Conservation (phyloP, 2,797 vertebrate species). For the Phalloptychus januarius region DNA sequence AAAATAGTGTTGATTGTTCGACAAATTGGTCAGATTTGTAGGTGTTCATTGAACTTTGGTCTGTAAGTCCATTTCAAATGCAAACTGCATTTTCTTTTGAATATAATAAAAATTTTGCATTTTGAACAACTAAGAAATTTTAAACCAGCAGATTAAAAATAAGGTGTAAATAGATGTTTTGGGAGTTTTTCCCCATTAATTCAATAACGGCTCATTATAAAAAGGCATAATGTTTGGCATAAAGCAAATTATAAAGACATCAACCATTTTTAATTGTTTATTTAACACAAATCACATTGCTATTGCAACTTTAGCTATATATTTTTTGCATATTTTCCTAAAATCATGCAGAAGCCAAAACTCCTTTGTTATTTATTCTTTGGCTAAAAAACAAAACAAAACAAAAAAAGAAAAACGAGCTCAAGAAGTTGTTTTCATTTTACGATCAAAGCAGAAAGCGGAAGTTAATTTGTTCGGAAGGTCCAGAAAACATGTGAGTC, state of each 20-base stretch:
- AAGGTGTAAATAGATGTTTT: neutral
- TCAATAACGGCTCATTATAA: neutral
- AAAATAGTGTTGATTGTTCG: neutral
- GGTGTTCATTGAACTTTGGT: slow-evolving; percentile 1
- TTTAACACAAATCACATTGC: neutral
- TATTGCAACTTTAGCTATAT: neutral
- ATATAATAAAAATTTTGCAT: neutral
- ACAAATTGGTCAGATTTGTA: neutral
- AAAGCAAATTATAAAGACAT: neutral
- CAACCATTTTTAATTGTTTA: neutral
- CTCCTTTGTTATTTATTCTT: neutral
- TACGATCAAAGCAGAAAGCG: slow-evolving; percentile 15
- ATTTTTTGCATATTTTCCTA: neutral
- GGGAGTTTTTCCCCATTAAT: neutral
- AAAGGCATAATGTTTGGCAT: neutral
- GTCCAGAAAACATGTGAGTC: slow-evolving; percentile 8
- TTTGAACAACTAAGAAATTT: neutral
- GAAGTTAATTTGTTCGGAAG: neutral
- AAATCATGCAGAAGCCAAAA: neutral
- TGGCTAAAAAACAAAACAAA: neutral
- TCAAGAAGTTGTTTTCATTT: neutral
- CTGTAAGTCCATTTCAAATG: neutral
- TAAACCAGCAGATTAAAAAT: neutral
- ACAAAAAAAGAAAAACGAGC: slow-evolving; percentile 12
- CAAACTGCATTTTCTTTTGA: neutral